Base-by-base conservation (phyloP, 2,113 vertebrate genomes). In the Hippoglossus stenolepis region DNA sequence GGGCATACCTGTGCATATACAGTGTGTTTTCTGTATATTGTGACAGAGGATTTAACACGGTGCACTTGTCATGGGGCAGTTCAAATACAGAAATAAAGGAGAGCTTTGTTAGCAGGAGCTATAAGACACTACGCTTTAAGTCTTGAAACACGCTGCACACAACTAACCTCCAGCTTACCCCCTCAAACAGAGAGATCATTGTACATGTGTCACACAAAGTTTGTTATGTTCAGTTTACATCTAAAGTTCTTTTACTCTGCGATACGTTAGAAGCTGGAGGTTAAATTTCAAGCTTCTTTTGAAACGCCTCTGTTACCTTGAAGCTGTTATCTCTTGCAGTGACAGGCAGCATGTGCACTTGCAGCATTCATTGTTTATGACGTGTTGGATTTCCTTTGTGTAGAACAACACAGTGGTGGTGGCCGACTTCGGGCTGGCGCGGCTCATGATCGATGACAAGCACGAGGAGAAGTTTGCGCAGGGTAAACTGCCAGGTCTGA, bases 401-500 rank as follows among this genome's bases (percentile, higher is more conserved):
- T 4, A 93, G 92, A 61, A 93, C 80, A 91, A 96, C 89, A 97
- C 95, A 0, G 96, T 99, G 60, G 98, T 99, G 31, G 98, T 99
- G 83, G 98, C 97, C 0, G 98, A 99, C 91, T 99, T 99, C 0
- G 98, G 98, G 1, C 92, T 99, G 86, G 94, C 98, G 0, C 94
- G 98, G 17, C 95, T 99, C 77, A 97, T 98, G 96, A 93, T 97
- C 54, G 97, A 99, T 0, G 97, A 99, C 76, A 96, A 97, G 91
- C 95, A 92, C 18, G 95, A 96, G 70, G 92, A 92, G 64, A 93
- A 90, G 71, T 64, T 92, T 58, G 70, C 90, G 0, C 92, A 95
- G 0, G 95, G 96, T 2, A 96, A 95, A 82, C 88, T 98, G 62
- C 85, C 95, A 2, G 96, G 90, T 79, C 87, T 97, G 89, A 97